Evolutionary conservation across 1,140 invertebrate genomes (phyloP).

Genomic region (Habropoda laboriosa): DNA sequence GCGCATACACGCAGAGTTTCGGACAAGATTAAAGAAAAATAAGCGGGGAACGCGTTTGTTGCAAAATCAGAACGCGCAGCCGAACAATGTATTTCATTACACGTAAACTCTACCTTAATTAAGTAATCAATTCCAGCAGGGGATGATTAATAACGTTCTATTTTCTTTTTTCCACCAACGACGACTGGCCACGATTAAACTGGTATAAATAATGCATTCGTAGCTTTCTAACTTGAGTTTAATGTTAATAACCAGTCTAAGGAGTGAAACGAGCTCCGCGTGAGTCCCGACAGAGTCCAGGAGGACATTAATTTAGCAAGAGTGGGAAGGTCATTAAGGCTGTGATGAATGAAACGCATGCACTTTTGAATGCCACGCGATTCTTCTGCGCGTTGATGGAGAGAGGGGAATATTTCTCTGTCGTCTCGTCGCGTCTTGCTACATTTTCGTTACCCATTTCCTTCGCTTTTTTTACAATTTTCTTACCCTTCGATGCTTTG

Average conservation of each 20-base stretch:
- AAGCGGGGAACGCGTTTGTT: not conserved
- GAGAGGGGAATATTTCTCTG: slow-evolving; percentile 27
- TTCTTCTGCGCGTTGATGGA: slow-evolving; percentile 24
- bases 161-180: not conserved
- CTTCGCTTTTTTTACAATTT: not conserved
- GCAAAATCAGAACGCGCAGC: not conserved
- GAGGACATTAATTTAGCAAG: slow-evolving; percentile 25
- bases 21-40: not conserved
- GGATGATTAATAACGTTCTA: not conserved
- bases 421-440: not conserved
- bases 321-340: slow-evolving; percentile 27
- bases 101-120: not conserved
- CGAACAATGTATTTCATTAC: not conserved
- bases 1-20: too few relatives aligned
- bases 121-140: too few relatives aligned
- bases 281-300: not conserved
- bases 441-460: not conserved
- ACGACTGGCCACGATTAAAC: not conserved
- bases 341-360: slow-evolving; percentile 22
- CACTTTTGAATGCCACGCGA: slow-evolving; percentile 9
- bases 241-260: slow-evolving; percentile 1
- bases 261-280: not conserved
- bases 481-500: not conserved
- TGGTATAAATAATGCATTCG: not conserved
- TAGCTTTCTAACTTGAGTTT: not conserved